phyloP scores from a whole-genome alignment of 2,797 vertebrate genomes.

The Paramormyrops hopkinsi region DNA sequence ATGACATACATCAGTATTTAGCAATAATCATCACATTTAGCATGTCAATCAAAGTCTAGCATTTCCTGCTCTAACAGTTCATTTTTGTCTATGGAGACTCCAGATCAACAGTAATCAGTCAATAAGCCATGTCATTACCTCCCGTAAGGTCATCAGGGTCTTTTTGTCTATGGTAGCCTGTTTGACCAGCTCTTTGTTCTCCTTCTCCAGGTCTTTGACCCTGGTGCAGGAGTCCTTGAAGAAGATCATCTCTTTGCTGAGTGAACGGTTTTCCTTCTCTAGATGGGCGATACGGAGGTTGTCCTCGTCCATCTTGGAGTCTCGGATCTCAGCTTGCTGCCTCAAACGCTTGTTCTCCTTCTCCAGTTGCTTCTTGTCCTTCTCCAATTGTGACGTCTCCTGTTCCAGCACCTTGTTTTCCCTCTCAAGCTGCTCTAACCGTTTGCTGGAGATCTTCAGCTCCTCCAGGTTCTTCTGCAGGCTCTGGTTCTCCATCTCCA shows the following conservation, averaged over 20 bases:
- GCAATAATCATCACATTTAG: not conserved
- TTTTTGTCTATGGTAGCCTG: constrained; percentile 88
- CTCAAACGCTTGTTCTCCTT: constrained; percentile 93
- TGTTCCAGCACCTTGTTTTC: constrained; percentile 88
- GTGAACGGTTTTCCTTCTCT: constrained; percentile 89
- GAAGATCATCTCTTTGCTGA: constrained; percentile 81
- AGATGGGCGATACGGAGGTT: constrained; percentile 77
- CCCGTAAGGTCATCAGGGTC: constrained; percentile 83
- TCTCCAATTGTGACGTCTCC: constrained; percentile 88
- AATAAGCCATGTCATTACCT: constrained; percentile 62
- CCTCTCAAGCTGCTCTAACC: constrained; percentile 88
- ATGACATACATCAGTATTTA: not conserved
- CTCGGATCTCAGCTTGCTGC: constrained; percentile 92
- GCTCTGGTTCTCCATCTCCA: constrained; percentile 88
- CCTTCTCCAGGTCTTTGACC: constrained; percentile 85
- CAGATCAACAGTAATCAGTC: not conserved
- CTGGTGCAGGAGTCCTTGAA: constrained; percentile 83
- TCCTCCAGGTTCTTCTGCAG: constrained; percentile 88
- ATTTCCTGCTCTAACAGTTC: not conserved
- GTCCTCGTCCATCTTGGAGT: constrained; percentile 84
- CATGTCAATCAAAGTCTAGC: not conserved
- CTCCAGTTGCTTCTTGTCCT: constrained; percentile 93
- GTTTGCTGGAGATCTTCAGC: constrained; percentile 94
- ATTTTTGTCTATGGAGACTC: not conserved
- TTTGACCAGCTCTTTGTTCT: constrained; percentile 92